Percentiles rank a stretch among this genome's conserved stretches.
Evolutionary conservation across 2,888 invertebrate genomes (phyloP).

Genomic region (Ypsolopha sequella): DNA sequence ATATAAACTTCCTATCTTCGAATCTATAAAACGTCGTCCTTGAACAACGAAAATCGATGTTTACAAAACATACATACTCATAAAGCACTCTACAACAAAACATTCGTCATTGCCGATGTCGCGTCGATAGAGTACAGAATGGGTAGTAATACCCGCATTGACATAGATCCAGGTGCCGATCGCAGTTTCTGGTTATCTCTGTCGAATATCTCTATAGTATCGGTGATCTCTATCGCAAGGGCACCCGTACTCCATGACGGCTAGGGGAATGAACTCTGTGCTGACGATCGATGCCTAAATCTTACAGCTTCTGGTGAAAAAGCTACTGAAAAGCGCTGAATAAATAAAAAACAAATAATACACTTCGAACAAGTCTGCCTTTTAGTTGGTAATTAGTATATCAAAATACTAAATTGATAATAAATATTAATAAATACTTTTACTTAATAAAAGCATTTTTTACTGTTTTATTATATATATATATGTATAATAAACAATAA

Average conservation of each 20-base stretch:
- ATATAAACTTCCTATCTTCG: too few relatives aligned
- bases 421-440: too few relatives aligned
- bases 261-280: slow-evolving; percentile 29
- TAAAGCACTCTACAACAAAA: not conserved
- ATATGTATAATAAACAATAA: too few relatives aligned
- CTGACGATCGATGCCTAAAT: slow-evolving; percentile 2
- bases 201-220: slow-evolving; percentile 38
- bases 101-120: too few relatives aligned
- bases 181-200: slow-evolving; percentile 36
- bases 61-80: slow-evolving; percentile 1
- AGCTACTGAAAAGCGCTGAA: too few relatives aligned
- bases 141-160: slow-evolving; percentile 44
- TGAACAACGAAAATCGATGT: not conserved
- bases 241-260: slow-evolving; percentile 43
- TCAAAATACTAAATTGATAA: too few relatives aligned
- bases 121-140: slow-evolving; percentile 10
- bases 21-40: not conserved
- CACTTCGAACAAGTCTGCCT: too few relatives aligned
- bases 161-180: slow-evolving; percentile 56
- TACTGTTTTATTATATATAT: too few relatives aligned
- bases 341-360: too few relatives aligned
- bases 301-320: too few relatives aligned
- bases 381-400: too few relatives aligned
- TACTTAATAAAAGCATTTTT: too few relatives aligned
- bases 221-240: slow-evolving; percentile 48